Evolutionary conservation across 2,888 invertebrate species (phyloP), one percentile per base, ranked within the genome.

Genomic region (Bembecia ichneumoniformis): DNA sequence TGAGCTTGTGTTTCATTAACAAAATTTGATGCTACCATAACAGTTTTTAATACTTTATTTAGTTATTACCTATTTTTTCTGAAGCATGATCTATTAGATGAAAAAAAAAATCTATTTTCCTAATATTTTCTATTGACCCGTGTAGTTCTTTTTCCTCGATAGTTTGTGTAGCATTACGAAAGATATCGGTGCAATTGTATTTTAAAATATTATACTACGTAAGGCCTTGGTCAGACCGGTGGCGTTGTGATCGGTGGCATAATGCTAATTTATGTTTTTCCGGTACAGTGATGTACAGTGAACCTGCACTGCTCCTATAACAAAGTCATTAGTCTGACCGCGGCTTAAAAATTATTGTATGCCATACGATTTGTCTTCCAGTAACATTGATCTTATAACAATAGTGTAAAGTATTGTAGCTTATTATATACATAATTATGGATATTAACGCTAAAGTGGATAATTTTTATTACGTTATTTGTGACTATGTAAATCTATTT

Each of bases 341-440:
- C 9, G 28, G 9, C 28, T 9, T 28, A 78, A 77, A 48, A 66
- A 74, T 69, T 83, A 86, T 84, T 79, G 72, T 86, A 86, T 80
- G 87, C 87, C 87, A 87, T 87, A 87, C 87, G 80, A 87, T 82
- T 87, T 87, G 87, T 88, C 87, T 88, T 88, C 87, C 87, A 88
- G 77, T 83, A 86, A 86, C 72, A 81, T 82, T 83, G 82, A 82
- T 82, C 83, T 81, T 82, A 82, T 77, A 77, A 80, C 82, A 82
- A 83, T 86, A 87, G 84, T 68, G 71, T 81, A 79, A 81, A 76
- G 72, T 82, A 83, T 81, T 82, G 78, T 83, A 87, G 84, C 86
- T 87, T 84, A 84, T 80, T 79, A 77, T 54, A 69, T 79, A 82
- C 75, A 77, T 80, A 70, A 78, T 72, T 73, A 77, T 63, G 64